Conservation (phyloP, 1,140 invertebrate genomes). For the Drosophila repleta region DNA sequence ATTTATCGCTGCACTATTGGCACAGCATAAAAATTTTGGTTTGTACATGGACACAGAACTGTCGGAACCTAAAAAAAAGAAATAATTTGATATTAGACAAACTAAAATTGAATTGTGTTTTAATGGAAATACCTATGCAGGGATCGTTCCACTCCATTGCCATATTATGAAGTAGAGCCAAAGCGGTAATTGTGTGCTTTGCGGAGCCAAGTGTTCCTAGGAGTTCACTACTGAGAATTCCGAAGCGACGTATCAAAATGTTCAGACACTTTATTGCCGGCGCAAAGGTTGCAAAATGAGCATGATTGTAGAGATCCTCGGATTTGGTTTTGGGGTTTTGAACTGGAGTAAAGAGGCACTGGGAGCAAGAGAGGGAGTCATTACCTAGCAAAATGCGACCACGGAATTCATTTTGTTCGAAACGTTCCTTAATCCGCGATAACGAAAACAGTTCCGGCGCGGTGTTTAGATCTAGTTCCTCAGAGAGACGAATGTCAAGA, state of each 20-base stretch:
- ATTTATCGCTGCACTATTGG: not conserved
- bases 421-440: conserved; percentile 69
- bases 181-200: conserved; percentile 69
- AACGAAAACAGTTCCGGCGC: conserved; percentile 58
- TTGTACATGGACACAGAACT: conserved; percentile 35
- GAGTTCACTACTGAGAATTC: conserved; percentile 56
- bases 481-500: conserved; percentile 60
- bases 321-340: conserved; percentile 39
- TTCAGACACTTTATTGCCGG: conserved; percentile 64
- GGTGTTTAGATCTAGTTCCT: conserved; percentile 41
- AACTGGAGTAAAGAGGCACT: conserved; percentile 67
- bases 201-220: conserved; percentile 47
- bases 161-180: conserved; percentile 74
- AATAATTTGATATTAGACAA: not conserved
- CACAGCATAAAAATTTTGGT: conserved; percentile 34
- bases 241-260: conserved; percentile 57
- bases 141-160: conserved; percentile 75
- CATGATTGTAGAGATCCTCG: conserved; percentile 69
- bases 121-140: conserved; percentile 37
- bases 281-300: conserved; percentile 58
- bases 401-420: conserved; percentile 78
- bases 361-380: conserved; percentile 54
- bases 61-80: conserved; percentile 42
- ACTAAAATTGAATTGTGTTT: not conserved
- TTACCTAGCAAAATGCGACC: conserved; percentile 69